These are phyloP conservation scores for Platygyra sinensis DNA, from an alignment of 64 coral and sea anemone genomes.

Conservation along the genomic window DNA sequence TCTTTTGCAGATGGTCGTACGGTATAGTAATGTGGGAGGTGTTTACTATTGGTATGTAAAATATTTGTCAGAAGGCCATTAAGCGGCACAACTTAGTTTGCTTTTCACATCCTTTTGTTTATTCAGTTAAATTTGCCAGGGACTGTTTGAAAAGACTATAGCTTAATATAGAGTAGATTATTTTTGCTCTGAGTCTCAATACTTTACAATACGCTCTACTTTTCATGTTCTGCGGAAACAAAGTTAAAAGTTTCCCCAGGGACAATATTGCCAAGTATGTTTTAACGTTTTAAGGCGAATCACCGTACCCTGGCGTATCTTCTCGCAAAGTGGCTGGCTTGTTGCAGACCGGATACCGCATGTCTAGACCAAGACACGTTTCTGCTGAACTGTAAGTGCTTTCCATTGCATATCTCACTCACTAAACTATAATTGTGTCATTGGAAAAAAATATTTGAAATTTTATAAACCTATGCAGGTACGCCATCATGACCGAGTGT, in stretches of 20 bases:
- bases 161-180: too few relatives aligned
- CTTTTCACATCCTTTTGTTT: background rate
- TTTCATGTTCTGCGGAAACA: too few relatives aligned
- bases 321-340: background rate
- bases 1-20: slow-evolving; percentile 42
- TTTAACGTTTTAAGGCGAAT: background rate
- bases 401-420: background rate
- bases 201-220: too few relatives aligned
- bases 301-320: background rate
- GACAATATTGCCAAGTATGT: background rate
- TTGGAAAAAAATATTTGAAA: too few relatives aligned
- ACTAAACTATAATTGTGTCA: too few relatives aligned
- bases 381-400: background rate
- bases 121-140: too few relatives aligned
- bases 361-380: background rate
- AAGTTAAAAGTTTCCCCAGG: too few relatives aligned
- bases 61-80: background rate
- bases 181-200: too few relatives aligned
- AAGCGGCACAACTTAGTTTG: background rate
- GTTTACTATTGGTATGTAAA: slow-evolving; percentile 37
- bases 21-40: slow-evolving; percentile 57
- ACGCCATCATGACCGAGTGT: background rate
- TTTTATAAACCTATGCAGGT: background rate
- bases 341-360: background rate
- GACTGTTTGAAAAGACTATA: too few relatives aligned